Conservation (phyloP, 1,140 invertebrate species). For the Penaeus indicus region DNA sequence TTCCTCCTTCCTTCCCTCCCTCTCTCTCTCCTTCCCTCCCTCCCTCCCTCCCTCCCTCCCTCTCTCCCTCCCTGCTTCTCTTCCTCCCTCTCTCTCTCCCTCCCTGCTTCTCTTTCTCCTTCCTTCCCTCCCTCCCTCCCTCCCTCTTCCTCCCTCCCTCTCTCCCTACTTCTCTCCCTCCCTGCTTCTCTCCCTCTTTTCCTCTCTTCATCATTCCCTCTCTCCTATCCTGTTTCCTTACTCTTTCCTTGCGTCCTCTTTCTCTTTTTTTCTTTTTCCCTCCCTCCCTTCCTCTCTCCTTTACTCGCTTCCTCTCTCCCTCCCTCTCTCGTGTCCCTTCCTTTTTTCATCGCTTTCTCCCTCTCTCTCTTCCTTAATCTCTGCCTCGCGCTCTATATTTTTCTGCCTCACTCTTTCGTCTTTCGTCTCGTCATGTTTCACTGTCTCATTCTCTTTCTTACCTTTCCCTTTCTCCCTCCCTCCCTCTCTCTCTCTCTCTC, state of each 20-base stretch:
- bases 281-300: constrained; percentile 11
- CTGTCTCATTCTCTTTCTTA: no score
- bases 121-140: background rate
- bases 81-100: background rate
- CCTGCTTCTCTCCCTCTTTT: no score
- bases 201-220: no score
- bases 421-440: no score
- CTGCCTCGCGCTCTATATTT: background rate
- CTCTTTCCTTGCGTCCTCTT: no score
- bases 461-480: background rate
- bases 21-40: no score
- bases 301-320: constrained; percentile 4
- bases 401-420: background rate
- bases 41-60: background rate
- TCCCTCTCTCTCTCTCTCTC: background rate
- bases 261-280: background rate
- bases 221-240: no score
- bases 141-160: background rate
- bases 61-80: background rate
- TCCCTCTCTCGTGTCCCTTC: background rate
- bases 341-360: background rate
- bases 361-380: background rate
- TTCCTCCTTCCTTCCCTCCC: no score
- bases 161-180: background rate
- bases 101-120: background rate